phyloP scores from a whole-genome alignment of 2,113 vertebrate genomes.

The Cervus canadensis region DNA sequence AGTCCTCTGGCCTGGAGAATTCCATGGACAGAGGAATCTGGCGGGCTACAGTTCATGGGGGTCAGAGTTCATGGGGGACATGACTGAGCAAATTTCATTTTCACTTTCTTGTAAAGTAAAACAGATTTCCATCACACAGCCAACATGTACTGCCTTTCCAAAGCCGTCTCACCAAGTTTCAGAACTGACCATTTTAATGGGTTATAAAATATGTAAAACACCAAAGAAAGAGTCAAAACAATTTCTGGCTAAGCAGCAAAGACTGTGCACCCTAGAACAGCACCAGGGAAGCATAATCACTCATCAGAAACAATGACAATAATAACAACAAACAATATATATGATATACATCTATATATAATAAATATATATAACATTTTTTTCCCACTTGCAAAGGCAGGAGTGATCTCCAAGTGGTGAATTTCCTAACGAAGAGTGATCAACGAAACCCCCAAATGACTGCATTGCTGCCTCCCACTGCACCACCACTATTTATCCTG shows the following conservation, averaged over 20 bases:
- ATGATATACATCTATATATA: background rate
- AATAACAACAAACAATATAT: background rate
- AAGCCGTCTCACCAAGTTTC: constrained; percentile 2
- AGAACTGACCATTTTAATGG: constrained; percentile 37
- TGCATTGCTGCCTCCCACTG: background rate
- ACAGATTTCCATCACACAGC: constrained; percentile 35
- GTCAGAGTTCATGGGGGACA: background rate
- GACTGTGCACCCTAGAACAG: background rate
- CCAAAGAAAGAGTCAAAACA: constrained; percentile 7
- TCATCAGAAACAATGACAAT: background rate
- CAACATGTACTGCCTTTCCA: constrained; percentile 43
- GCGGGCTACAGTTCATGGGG: background rate
- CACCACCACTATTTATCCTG: background rate
- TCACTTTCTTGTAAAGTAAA: constrained; percentile 49
- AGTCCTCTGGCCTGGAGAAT: background rate
- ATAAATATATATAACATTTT: background rate
- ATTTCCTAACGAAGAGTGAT: background rate
- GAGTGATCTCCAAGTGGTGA: rapidly evolving
- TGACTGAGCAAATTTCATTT: background rate
- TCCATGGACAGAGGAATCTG: background rate
- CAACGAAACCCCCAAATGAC: background rate
- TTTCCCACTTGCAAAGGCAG: background rate
- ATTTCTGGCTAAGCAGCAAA: background rate
- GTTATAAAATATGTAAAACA: constrained; percentile 29
- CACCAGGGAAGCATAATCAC: background rate